phyloP scores from a whole-genome alignment of 2,113 vertebrate species.

The Pristiophorus japonicus region DNA sequence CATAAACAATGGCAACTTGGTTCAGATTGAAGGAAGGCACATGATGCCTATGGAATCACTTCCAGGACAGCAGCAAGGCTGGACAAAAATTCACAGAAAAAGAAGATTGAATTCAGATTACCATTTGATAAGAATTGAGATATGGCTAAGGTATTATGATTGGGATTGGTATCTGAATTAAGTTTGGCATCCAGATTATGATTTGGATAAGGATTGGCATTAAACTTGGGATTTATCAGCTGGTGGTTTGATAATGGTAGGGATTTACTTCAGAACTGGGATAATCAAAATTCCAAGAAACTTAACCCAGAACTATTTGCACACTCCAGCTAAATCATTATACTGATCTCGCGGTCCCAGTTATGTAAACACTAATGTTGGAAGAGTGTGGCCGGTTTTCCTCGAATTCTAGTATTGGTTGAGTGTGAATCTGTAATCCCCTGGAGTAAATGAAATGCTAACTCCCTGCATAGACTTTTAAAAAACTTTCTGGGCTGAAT shows the following conservation, averaged over 20 bases:
- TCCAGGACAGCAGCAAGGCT: background rate
- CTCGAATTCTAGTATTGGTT: background rate
- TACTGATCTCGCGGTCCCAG: background rate
- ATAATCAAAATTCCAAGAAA: background rate
- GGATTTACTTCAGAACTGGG: background rate
- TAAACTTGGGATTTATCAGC: background rate
- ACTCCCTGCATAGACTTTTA: background rate
- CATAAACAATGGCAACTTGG: background rate
- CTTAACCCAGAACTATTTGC: background rate
- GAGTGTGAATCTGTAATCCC: background rate
- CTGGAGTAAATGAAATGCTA: background rate
- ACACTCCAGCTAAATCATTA: background rate
- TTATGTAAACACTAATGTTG: background rate
- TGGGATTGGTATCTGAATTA: too few relatives aligned
- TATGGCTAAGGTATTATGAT: background rate
- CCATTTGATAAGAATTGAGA: background rate
- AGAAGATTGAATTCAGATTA: background rate
- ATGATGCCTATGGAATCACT: background rate
- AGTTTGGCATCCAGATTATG: background rate
- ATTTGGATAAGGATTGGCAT: background rate
- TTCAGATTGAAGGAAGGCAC: background rate
- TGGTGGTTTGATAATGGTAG: background rate
- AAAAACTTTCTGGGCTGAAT: background rate
- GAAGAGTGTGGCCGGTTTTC: background rate
- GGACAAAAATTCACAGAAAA: background rate